Base-by-base conservation (phyloP, 2,888 invertebrate genomes). In the Perizoma flavofasciatum region DNA sequence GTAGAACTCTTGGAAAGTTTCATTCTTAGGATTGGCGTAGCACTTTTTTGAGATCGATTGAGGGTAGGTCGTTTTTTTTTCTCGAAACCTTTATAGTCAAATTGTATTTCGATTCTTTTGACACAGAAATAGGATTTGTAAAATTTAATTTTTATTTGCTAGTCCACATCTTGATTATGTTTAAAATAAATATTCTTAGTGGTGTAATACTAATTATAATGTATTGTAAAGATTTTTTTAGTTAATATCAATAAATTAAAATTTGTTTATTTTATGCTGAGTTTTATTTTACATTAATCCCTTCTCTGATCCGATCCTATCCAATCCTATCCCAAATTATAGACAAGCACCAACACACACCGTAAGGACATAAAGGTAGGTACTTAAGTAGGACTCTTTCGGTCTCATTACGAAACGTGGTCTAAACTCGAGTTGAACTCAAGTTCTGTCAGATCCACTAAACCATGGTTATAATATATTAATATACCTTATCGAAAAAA, bases 121-220 rank as follows among this genome's bases (percentile, higher is more conserved):
- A 67, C 64, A 65, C 57, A 62, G 65, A 55, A 53, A 66, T 69
- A 64, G 76, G 76, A 79, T 84, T 82, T 78, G 77, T 87, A 82
- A 86, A 82, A 82, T 82, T 87, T 89, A 82, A 85, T 78, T 86
- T 85, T 91, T 87, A 88, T 90, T 92, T 91, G 91, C 91, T 92
- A 92, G 91, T 92, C 91, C 88, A 86, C 85, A 72, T 85, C 83
- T 87, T 86, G 81, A 85, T 90, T 51, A 89, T 89, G 87, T 90
- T 89, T 83, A 88, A 55, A 88, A 85, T 88, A 87, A 88, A 88
- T 88, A 90, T 89, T 87, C 87, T 88, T 92, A 92, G 91, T 81
- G 79, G 88, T 90, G 88, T 90, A 91, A 89, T 85, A 92, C 90
- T 92, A 92, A 92, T 89, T 88, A 87, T 89, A 89, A 89, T 88